Conservation (phyloP, 1,140 invertebrate species). For the Neotoxoptera formosana region DNA sequence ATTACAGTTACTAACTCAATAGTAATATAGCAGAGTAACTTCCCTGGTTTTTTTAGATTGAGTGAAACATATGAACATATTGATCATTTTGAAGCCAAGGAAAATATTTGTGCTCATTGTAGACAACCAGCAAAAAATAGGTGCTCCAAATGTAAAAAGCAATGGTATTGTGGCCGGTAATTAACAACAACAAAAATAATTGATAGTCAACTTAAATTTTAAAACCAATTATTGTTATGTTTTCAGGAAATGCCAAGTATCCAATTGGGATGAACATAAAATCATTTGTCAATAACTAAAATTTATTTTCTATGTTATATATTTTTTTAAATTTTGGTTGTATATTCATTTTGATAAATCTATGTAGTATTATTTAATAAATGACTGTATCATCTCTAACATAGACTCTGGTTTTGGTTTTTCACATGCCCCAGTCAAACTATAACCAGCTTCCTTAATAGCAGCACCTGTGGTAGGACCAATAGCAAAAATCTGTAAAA, state of each 20-base stretch:
- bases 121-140: slow-evolving; percentile 67
- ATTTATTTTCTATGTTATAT: neutral
- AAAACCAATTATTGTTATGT: slow-evolving; percentile 30
- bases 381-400: slow-evolving; percentile 34
- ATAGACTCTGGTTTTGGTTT: slow-evolving; percentile 55
- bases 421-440: slow-evolving; percentile 38
- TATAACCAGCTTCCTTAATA: slow-evolving; percentile 48
- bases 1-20: neutral
- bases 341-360: neutral
- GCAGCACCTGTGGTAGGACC: slow-evolving; percentile 43
- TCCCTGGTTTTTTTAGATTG: slow-evolving; percentile 61
- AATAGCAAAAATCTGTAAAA: slow-evolving; percentile 53
- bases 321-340: neutral
- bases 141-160: slow-evolving; percentile 69
- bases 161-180: slow-evolving; percentile 70
- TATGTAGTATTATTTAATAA: neutral
- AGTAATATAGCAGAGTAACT: neutral
- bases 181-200: slow-evolving; percentile 38
- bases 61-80: slow-evolving; percentile 67
- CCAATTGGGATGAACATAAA: slow-evolving; percentile 69
- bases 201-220: neutral
- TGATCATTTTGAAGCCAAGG: slow-evolving; percentile 66
- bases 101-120: slow-evolving; percentile 67
- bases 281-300: slow-evolving; percentile 20
- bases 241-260: slow-evolving; percentile 68